Conservation (phyloP, 1,140 invertebrate genomes). For the Solen grandis region DNA sequence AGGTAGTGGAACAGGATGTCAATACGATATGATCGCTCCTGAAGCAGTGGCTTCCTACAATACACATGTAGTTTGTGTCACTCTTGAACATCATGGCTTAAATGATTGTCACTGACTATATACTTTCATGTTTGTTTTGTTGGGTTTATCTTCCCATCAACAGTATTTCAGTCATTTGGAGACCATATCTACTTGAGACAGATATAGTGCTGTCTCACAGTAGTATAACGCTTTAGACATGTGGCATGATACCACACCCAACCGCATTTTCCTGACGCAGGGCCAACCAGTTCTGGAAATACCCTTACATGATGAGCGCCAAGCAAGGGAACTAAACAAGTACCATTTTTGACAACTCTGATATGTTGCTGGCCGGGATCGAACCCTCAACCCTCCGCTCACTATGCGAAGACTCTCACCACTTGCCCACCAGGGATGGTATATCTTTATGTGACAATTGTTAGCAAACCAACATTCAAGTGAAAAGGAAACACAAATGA, state of each 20-base stretch:
- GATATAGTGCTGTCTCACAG: neutral
- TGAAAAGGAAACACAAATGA: no score
- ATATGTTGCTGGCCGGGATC: neutral
- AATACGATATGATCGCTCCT: constrained; percentile 71
- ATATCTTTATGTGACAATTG: no score
- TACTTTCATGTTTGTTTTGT: no score
- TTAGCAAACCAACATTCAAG: no score
- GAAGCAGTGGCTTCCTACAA: constrained; percentile 71
- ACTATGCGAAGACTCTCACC: neutral
- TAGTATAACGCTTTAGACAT: neutral
- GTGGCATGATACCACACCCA: neutral
- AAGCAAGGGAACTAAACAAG: neutral
- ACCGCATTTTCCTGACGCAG: neutral
- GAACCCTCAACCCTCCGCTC: constrained; percentile 2
- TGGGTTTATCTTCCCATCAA: neutral
- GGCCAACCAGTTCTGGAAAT: neutral
- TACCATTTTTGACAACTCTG: neutral
- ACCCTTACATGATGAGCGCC: neutral
- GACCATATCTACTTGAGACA: neutral
- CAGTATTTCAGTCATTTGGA: neutral
- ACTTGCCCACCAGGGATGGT: no score
- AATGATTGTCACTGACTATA: no score
- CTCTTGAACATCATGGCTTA: no score
- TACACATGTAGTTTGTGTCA: no score
- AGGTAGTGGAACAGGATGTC: constrained; percentile 70